phyloP scores from a whole-genome alignment of 2,797 vertebrate species.

The Mionectes olivaceus region DNA sequence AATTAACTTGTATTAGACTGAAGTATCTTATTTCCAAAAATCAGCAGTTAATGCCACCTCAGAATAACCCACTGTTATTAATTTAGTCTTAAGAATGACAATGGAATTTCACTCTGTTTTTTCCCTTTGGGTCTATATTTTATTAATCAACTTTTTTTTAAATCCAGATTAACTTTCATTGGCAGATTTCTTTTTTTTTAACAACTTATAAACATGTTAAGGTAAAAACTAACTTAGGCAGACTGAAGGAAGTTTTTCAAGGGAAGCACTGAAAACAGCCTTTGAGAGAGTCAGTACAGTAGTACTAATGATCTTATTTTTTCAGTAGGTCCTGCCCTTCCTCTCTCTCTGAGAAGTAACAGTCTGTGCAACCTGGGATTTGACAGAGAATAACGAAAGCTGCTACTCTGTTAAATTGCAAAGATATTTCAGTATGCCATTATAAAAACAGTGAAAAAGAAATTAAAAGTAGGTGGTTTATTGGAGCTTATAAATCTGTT shows the following conservation, averaged over 20 bases:
- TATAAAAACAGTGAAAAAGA: constrained; percentile 10
- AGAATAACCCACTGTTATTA: neutral
- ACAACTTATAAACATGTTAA: neutral
- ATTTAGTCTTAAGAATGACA: neutral
- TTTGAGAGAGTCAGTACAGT: neutral
- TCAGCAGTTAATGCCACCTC: neutral
- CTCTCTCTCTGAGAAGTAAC: neutral
- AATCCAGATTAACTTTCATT: neutral
- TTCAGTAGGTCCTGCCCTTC: constrained; percentile 6
- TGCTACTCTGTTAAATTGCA: constrained; percentile 31
- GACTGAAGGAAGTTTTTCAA: neutral
- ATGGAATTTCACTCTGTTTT: neutral
- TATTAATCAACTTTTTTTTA: constrained; percentile 12
- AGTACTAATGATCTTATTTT: constrained; percentile 1
- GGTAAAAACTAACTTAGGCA: neutral
- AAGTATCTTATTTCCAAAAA: constrained; percentile 33
- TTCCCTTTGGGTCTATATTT: constrained; percentile 20
- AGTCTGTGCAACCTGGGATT: neutral
- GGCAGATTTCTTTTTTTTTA: neutral
- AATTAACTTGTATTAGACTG: neutral
- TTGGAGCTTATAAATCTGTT: neutral
- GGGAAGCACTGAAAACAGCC: neutral
- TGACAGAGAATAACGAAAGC: constrained; percentile 39
- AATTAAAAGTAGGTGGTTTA: constrained; percentile 29
- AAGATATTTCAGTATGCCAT: constrained; percentile 17